A percentile compares a stretch with the other conserved stretches of the same genome.
These are phyloP conservation scores for Luidia sarsii DNA, from an alignment of 53 echinoderm and acorn worm genomes.

Conservation along the genomic window DNA sequence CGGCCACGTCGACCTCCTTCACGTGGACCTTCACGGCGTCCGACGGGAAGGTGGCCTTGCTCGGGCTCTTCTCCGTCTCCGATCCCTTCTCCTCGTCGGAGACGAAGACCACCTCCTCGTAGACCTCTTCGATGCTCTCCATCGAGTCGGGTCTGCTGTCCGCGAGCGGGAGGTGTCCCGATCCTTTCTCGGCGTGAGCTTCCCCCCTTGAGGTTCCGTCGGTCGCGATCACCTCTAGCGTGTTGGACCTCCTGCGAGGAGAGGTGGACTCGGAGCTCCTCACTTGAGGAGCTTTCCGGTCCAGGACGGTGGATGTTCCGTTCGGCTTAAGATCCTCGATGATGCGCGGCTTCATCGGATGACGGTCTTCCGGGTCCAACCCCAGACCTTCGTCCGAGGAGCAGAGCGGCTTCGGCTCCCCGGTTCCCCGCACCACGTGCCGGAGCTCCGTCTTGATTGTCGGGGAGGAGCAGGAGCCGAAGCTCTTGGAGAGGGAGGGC, in stretches of 20 bases:
- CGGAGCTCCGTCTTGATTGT: slow-evolving; percentile 31
- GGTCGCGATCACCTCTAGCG: not conserved
- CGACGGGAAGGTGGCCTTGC: not conserved
- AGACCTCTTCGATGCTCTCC: slow-evolving; percentile 66
- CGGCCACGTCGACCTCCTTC: slow-evolving; percentile 11
- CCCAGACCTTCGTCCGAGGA: slow-evolving; percentile 48
- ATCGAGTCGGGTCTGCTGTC: slow-evolving; percentile 25
- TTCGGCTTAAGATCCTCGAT: not conserved
- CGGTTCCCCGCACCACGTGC: not conserved
- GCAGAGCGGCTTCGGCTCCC: not conserved
- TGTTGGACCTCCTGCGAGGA: too few species aligned
- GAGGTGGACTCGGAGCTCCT: not conserved
- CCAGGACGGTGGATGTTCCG: not conserved
- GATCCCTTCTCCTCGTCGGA: slow-evolving; percentile 53
- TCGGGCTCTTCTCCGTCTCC: not conserved
- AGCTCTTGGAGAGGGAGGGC: slow-evolving; percentile 57
- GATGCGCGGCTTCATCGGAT: not conserved
- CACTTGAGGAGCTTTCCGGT: not conserved
- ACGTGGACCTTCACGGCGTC: slow-evolving; percentile 35
- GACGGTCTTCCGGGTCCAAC: slow-evolving; percentile 22
- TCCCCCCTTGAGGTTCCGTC: not conserved
- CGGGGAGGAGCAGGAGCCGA: slow-evolving; percentile 33
- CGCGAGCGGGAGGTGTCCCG: not conserved
- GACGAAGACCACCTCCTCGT: slow-evolving; percentile 66
- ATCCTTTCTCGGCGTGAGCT: not conserved